Evolutionary conservation across 2,888 invertebrate genomes (phyloP).

Genomic region (Polyommatus icarus): DNA sequence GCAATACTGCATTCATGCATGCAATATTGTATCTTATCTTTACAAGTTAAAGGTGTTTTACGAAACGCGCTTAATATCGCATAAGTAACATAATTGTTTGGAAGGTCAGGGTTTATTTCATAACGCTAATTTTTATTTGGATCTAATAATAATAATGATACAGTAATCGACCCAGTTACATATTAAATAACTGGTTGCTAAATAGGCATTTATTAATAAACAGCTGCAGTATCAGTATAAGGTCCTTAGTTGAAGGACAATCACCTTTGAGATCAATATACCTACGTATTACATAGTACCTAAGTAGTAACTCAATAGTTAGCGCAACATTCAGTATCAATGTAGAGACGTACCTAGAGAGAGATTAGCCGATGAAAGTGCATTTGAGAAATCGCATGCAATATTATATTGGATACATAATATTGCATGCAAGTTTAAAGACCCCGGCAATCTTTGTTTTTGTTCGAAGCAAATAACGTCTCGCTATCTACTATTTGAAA

Average conservation of each 20-base stretch:
- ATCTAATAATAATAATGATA: neutral
- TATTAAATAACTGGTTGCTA: neutral
- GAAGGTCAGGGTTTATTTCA: conserved; percentile 28
- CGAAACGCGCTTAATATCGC: neutral
- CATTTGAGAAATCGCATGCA: conserved; percentile 14
- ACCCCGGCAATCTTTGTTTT: neutral
- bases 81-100: conserved; percentile 16
- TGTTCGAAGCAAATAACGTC: neutral
- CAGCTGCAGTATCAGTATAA: neutral
- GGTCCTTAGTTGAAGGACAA: neutral
- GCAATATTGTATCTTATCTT: conserved; percentile 2
- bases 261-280: neutral
- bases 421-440: neutral
- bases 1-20: neutral
- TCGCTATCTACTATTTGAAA: neutral
- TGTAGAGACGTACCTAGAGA: neutral
- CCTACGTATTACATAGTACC: no score
- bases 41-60: neutral
- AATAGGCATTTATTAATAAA: neutral
- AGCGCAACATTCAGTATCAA: neutral
- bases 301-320: neutral
- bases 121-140: neutral
- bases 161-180: neutral
- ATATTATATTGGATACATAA: neutral
- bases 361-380: conserved; percentile 1